Evolutionary conservation across 2,113 vertebrate species (phyloP), one percentile per base, ranked within the genome.

Genomic region (Mastomys coucha): DNA sequence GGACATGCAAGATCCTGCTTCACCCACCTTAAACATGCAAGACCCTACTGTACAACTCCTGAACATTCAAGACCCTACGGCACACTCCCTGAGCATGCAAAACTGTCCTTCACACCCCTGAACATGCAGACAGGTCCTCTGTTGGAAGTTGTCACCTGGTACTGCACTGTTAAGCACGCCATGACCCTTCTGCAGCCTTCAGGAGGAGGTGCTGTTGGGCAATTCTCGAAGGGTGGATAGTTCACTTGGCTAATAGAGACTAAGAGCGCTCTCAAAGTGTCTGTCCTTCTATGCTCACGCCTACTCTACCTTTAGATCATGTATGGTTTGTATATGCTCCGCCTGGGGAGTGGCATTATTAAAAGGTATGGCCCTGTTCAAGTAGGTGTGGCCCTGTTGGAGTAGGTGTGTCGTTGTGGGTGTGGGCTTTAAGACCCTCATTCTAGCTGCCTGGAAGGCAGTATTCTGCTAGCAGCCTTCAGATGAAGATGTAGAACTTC

Each of bases 231-330:
- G 95, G 42, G 45, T 24, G 86, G 70, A 28, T 1, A 45, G 94
- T 88, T 72, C 86, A 17, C 33, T 36, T 56, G 86, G 39, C 22
- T 53, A 72, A n/a, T 17, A 72, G 28, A 67, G 67, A 53, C 14
- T n/a, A 65, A 88, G 45, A 67, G 11, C 14, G 12, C 69, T 17
- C 7, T 19, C 7, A 36, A 12, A 39, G 7, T 1, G 17, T 53
- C 39, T 78, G 56, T 28, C 10, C 19, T 78, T 26, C 33, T 8
- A 2, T 0, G 10, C 49, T 1, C 2, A 1, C 7, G 17, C 1
- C n/a, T 6, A 7, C 73, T 20, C 19, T 8, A 7, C 31, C 58
- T 60, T 60, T 60, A 60, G 58, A 60, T 60, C 58, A 60, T 20
- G 58, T 31, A 33, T 14, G 1, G 65, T 69, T 33, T 69, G 65